Base-by-base conservation (phyloP, 1,140 invertebrate species). In the Theocolax elegans region DNA sequence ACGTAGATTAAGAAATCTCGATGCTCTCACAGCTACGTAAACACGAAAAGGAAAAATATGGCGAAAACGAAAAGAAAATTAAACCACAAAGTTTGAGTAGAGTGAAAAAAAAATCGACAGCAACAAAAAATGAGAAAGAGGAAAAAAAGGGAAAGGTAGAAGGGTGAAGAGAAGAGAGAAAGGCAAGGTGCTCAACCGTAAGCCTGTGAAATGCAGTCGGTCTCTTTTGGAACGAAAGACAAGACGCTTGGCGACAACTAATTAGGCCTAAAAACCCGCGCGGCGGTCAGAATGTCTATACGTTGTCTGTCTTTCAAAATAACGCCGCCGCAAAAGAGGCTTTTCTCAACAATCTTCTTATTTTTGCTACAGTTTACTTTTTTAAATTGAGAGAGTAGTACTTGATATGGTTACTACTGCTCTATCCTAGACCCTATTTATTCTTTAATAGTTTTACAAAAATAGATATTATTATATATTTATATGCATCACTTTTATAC, bases 221-320 rank as follows among this genome's bases (percentile, higher is more conserved):
- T 72, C 72, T 76, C 77, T 76, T 76, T 75, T 69, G 48, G 68
- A 76, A 71, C 75, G 68, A 79, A 21, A 49, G 73, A 80, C 75
- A 77, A 81, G 81, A 81, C 77, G 80, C 76, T 78, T 72, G 78
- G 81, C 83, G 83, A 83, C 83, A 84, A 85, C 83, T 85, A 85
- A 85, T 85, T 85, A 85, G 84, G 81, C 75, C 80, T 84, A 84
- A 85, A 83, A 85, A 83, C 76, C 76, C 75, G 77, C 74, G 75
- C 58, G 76, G 76, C 72, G 77, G 82, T 75, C 70, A 79, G 80
- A 73, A 67, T 66, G 77, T 77, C 73, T 77, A 75, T 75, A 72
- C 49, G 42, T 21, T 44, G 44, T 74, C 66, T 59, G 38, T 12
- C 29, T 35, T 10, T 46, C 19, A 19, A 29, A 6, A 44, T n/a